Evolutionary conservation across 2,888 invertebrate genomes (phyloP), one percentile per base, ranked within the genome.

Genomic region (Stenotaenia linearis): DNA sequence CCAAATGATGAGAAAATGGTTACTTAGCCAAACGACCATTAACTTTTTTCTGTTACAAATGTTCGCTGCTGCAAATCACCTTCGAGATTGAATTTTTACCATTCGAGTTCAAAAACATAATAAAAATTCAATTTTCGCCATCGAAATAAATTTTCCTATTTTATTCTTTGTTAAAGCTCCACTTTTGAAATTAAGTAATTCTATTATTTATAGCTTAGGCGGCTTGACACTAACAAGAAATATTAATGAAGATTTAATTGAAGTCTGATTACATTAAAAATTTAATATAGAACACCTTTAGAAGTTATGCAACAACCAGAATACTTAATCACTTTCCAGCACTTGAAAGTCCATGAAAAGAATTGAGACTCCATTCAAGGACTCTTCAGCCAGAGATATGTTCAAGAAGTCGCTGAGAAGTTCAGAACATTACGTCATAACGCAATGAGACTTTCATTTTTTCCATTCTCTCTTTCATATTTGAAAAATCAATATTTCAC

Each of bases 1-100:
- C 69, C 50, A 69, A 69, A 69, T 28, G 69, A 69, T 69, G 69
- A 28, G 25, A 69, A 69, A 69, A 69, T 69, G 28, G 69, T 69
- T 69, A 50, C 50, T 50, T 50, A 25, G 28, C 69, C 69, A 69
- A 69, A 28, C 69, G 50, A 50, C 50, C 50, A 50, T 50, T 50
- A 50, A 50, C 18, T 50, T 50, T 50, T 50, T 50, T 50, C 18
- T 0, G 7, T 1, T 1, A 1, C 50, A 50, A 50, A 50, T 32
- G 32, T 32, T 32, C 9, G 4, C 9, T 32, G 4, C 4, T 32
- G 32, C 32, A 21, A 50, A 7, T 7, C 7, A 3, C 7, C 18
- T 50, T 50, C 50, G 7, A 6, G 50, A 50, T 50, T 50, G 18
- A 50, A 50, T 50, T 50, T 50, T 50, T 18, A 50, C 18, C 7